Conservation (phyloP, 2,113 vertebrate genomes). For the Periophthalmodon schlosseri region DNA sequence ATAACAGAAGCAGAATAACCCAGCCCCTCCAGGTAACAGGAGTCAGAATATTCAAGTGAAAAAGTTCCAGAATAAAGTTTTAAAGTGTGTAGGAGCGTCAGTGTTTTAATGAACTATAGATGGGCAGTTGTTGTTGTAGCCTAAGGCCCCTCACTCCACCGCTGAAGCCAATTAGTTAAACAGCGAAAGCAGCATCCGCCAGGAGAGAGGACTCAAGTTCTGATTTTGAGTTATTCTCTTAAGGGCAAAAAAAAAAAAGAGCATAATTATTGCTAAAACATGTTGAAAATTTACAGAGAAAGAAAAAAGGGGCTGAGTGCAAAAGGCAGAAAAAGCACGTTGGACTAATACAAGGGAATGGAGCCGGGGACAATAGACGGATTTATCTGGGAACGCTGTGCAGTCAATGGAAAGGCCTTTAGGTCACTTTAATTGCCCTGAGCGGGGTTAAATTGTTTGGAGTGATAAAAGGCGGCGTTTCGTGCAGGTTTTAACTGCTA, state of each 20-base stretch:
- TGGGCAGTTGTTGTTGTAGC: conserved; percentile 38
- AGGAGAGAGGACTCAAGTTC: background rate
- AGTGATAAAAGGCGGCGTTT: conserved; percentile 42
- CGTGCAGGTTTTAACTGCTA: conserved; percentile 40
- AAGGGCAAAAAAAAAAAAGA: background rate
- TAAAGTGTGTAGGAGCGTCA: conserved; percentile 30
- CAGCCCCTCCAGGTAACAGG: conserved; percentile 55
- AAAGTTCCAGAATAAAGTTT: background rate
- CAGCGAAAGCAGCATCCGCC: conserved; percentile 7
- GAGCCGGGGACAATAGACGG: conserved; percentile 42
- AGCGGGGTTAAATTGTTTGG: conserved; percentile 43
- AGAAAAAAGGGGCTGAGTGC: conserved; percentile 5
- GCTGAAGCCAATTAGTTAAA: conserved; percentile 18
- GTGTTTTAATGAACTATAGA: conserved; percentile 12
- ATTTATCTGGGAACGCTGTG: conserved; percentile 44
- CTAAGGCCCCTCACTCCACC: background rate
- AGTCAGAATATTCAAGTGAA: conserved; percentile 25
- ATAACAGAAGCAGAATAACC: conserved; percentile 46
- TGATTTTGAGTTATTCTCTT: background rate
- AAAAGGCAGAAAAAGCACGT: conserved; percentile 20
- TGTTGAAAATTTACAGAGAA: background rate
- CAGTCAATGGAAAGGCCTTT: conserved; percentile 31
- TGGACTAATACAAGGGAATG: conserved; percentile 35
- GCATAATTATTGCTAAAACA: conserved; percentile 3
- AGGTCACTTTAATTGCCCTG: conserved; percentile 53